Percentiles rank a stretch among this genome's conserved stretches.
These are phyloP conservation scores for Spheniscus humboldti DNA, from an alignment of 2,797 vertebrate genomes.

Conservation along the genomic window DNA sequence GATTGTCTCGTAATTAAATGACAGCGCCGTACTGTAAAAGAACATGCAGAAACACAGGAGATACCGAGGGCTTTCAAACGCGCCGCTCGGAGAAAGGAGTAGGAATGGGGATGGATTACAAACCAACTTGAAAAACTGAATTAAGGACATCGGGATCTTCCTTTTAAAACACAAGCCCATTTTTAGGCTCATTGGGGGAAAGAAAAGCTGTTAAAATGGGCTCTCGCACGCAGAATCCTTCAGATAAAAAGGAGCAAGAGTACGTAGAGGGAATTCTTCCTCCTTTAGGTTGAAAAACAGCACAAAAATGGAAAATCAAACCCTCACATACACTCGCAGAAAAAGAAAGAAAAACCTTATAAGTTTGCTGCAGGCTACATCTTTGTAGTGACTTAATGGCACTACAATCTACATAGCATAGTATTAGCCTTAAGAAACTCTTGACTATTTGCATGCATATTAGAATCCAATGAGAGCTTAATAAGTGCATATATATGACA, in stretches of 20 bases:
- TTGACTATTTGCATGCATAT: constrained; percentile 73
- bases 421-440: constrained; percentile 72
- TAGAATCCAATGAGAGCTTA: constrained; percentile 70
- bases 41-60: constrained; percentile 57
- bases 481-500: constrained; percentile 74
- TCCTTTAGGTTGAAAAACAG: background rate
- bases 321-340: background rate
- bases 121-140: constrained; percentile 45
- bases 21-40: constrained; percentile 53
- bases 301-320: background rate
- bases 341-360: background rate
- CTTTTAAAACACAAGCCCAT: background rate
- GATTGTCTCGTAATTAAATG: constrained; percentile 70
- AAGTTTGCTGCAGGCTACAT: constrained; percentile 46
- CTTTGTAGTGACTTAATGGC: constrained; percentile 55
- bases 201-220: background rate
- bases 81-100: constrained; percentile 6
- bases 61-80: constrained; percentile 58
- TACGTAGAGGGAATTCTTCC: background rate
- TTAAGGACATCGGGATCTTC: constrained; percentile 1
- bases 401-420: constrained; percentile 53
- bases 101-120: constrained; percentile 37
- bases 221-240: accelerated
- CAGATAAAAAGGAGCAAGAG: background rate
- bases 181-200: background rate